Evolutionary conservation across 2,113 vertebrate species (phyloP), one percentile per base, ranked within the genome.

Genomic region (Todiramphus chloris): DNA sequence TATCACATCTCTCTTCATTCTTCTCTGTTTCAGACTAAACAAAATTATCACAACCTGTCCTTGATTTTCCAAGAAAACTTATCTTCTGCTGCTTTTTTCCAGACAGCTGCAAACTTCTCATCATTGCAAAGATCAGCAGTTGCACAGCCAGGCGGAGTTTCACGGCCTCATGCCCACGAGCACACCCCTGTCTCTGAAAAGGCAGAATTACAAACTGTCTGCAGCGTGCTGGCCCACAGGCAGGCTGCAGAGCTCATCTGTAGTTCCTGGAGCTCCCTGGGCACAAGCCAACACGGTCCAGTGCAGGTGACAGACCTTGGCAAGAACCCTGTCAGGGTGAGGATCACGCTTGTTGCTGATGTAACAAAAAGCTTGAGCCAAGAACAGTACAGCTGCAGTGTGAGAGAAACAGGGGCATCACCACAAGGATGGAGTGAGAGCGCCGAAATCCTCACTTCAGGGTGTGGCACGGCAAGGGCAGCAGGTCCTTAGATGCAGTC

Each of bases 1-100:
- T 56, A 78, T 20, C 78, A 35, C 0, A 0, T 20, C 27, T 73
- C 50, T 13, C 27, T 51, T 69, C 53, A 83, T n/a, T 68, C 35
- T 78, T 84, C 58, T 25, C 31, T 70, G 33, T 35, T 93, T 68
- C 78, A 94, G 78, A 84, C 94, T 79, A 91, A 91, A 91, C 64
- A 87, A 91, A 81, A 20, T 43, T 70, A 87, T 43, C 67, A 44
- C 33, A 85, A 53, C 19, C 33, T 53, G n/a, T 11, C 33, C 66
- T 56, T 43, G 27, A 68, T 31, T 13, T 79, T 60, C 53, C n/a
- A 72, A 75, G 23, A 84, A 81, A 87, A 56, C 4, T 44, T 70
- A 48, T 68, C n/a, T 94, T 83, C 43, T 63, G 13, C 6, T 69
- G 24, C n/a, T 67, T 79, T n/a, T 20, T 68, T 48, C 35, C 30